Conservation (phyloP, 1,140 invertebrate genomes). For the Drosophila ohnishii region DNA sequence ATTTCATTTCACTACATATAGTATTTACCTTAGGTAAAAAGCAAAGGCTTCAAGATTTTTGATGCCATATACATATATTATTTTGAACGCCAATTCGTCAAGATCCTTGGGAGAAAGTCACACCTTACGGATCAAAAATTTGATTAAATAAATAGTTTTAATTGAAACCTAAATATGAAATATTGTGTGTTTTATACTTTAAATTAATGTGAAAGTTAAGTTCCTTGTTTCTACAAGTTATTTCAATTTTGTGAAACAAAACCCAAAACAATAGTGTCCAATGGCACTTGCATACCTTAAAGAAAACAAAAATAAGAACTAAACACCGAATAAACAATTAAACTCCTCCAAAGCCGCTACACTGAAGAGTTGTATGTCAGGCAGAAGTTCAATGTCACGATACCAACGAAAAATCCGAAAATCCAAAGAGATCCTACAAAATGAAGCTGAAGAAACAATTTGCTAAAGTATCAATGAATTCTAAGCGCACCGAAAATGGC, state of each 20-base stretch:
- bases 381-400: constrained; percentile 58
- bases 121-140: no score
- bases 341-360: not conserved
- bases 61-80: no score
- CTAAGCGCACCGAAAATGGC: constrained; percentile 71
- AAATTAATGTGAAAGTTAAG: no score
- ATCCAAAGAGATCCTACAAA: constrained; percentile 20
- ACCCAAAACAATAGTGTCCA: not conserved
- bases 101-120: no score
- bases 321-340: constrained; percentile 5
- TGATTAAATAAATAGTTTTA: no score
- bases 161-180: no score
- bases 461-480: constrained; percentile 74
- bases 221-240: no score
- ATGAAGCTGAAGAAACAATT: constrained; percentile 63
- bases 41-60: no score
- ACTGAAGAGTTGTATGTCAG: constrained; percentile 1
- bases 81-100: no score
- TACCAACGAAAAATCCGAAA: constrained; percentile 1
- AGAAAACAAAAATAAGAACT: not conserved
- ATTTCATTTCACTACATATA: not conserved
- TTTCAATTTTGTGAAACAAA: not conserved
- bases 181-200: no score
- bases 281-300: not conserved
- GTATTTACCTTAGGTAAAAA: not conserved